Evolutionary conservation across 2,113 vertebrate species (phyloP).

Genomic region (Bucco capensis): DNA sequence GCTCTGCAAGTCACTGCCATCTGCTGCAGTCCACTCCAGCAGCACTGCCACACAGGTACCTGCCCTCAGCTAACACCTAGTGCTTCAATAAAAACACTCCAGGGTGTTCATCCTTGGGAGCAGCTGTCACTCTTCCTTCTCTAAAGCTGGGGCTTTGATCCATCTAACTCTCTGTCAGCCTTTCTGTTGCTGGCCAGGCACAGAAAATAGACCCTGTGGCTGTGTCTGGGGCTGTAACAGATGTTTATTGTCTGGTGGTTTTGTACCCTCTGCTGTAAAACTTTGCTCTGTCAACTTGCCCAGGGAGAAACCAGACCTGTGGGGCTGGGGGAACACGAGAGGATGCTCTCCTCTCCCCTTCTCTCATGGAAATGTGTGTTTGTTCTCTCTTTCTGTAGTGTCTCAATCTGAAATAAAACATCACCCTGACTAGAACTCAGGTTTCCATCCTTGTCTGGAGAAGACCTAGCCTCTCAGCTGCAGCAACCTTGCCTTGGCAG

Average conservation of each 20-base stretch:
- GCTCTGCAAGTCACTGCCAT: not conserved
- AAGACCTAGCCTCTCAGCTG: not conserved
- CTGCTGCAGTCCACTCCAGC: not conserved
- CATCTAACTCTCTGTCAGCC: not conserved
- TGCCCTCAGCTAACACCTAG: not conserved
- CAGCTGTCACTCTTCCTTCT: not conserved
- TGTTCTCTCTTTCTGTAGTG: conserved; percentile 33
- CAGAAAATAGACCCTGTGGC: not conserved
- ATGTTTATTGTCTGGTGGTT: not conserved
- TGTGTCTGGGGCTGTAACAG: not conserved
- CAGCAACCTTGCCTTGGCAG: not conserved
- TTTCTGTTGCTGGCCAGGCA: not conserved
- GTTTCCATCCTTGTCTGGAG: not conserved
- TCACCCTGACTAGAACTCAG: not conserved
- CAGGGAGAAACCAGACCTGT: not conserved
- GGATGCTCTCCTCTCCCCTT: not conserved
- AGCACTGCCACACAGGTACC: not conserved
- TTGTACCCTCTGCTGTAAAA: not conserved
- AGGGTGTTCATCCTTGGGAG: not conserved
- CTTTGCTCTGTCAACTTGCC: not conserved
- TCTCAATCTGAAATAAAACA: conserved; percentile 58
- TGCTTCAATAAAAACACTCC: not conserved
- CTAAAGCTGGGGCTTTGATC: not conserved
- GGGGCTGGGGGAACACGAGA: not conserved
- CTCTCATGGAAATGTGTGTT: not conserved